Conservation (phyloP, 2,797 vertebrate species). For the Poeciliopsis infans region DNA sequence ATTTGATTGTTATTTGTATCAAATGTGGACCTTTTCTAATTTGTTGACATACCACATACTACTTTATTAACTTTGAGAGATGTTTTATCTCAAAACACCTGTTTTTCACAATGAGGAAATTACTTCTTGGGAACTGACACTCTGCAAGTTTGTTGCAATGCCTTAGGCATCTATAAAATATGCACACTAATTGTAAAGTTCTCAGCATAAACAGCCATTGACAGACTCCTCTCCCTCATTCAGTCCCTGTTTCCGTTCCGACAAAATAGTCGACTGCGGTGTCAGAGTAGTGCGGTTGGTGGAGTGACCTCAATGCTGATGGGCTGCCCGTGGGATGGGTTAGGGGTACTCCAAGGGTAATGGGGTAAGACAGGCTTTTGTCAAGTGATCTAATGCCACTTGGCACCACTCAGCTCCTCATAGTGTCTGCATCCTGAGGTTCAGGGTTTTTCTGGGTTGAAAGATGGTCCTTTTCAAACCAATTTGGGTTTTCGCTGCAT, state of each 20-base stretch:
- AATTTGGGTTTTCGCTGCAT: conserved; percentile 20
- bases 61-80: neutral
- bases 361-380: conserved; percentile 77
- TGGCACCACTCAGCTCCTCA: conserved; percentile 72
- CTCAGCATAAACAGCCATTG: conserved; percentile 62
- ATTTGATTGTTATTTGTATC: neutral
- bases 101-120: conserved; percentile 21
- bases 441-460: conserved; percentile 50
- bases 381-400: conserved; percentile 81
- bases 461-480: conserved; percentile 22
- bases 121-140: conserved; percentile 27
- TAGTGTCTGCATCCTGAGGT: conserved; percentile 44
- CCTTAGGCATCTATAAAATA: conserved; percentile 52
- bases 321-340: conserved; percentile 37
- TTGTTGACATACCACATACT: neutral
- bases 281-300: conserved; percentile 73
- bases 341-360: conserved; percentile 68
- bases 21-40: neutral
- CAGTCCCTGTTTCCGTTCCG: conserved; percentile 46
- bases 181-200: conserved; percentile 61
- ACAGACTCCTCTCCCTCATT: conserved; percentile 19
- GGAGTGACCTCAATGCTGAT: conserved; percentile 56
- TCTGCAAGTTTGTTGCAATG: conserved; percentile 26
- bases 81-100: neutral
- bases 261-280: conserved; percentile 55